A percentile compares a stretch with the other conserved stretches of the same genome.
phyloP scores from a whole-genome alignment of 2,113 vertebrate species.

The Emydura subglobosa region DNA sequence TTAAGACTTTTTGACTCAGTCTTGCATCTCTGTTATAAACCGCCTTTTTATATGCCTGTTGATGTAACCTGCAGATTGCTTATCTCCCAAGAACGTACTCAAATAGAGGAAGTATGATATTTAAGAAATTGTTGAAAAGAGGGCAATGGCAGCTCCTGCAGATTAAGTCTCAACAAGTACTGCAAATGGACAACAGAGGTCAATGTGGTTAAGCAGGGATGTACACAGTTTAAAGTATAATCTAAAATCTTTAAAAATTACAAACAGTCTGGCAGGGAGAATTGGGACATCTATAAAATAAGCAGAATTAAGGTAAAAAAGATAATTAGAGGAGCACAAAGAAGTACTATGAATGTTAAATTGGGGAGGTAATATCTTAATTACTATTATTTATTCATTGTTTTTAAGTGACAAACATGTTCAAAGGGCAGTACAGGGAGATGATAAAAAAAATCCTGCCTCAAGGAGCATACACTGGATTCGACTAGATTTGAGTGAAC shows the following conservation, averaged over 20 bases:
- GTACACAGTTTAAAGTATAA: neutral
- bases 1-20: fast-evolving
- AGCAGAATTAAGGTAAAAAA: neutral
- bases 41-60: neutral
- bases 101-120: neutral
- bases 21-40: neutral
- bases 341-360: neutral
- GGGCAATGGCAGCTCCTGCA: neutral
- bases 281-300: neutral
- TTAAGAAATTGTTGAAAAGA: neutral
- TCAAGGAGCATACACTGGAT: neutral
- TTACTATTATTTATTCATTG: neutral
- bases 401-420: neutral
- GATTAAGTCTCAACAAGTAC: neutral
- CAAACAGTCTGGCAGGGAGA: neutral
- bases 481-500: neutral
- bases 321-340: neutral
- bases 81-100: neutral
- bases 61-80: neutral
- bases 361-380: neutral
- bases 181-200: neutral
- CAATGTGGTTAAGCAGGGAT: neutral
- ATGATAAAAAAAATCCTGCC: neutral
- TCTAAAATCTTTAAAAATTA: neutral
- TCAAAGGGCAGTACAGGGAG: neutral